Conservation (phyloP, 2,888 invertebrate species). For the Microchrysa polita region DNA sequence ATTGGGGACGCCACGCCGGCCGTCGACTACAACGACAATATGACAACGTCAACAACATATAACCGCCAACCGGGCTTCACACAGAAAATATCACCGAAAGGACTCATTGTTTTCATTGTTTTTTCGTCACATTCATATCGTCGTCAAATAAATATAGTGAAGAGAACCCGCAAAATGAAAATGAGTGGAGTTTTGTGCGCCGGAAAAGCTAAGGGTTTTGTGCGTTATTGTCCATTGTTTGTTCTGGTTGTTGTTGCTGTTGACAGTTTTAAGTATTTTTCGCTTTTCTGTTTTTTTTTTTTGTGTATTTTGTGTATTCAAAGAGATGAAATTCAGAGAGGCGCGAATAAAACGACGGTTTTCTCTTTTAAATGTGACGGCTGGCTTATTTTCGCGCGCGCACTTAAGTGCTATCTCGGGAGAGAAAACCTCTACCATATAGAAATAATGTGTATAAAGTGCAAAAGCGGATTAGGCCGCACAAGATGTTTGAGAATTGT, state of each 20-base stretch:
- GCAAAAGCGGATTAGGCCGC: too few species aligned
- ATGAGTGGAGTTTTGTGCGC: slow-evolving; percentile 18
- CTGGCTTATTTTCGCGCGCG: slow-evolving; percentile 28
- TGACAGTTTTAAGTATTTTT: slow-evolving; percentile 13
- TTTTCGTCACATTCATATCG: too few species aligned
- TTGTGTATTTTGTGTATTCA: too few species aligned
- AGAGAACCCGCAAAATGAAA: slow-evolving; percentile 12
- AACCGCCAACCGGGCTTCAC: background rate
- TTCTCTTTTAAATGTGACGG: slow-evolving; percentile 13
- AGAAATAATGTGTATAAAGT: too few species aligned
- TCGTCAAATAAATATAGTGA: too few species aligned
- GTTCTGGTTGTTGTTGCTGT: background rate
- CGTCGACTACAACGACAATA: too few species aligned
- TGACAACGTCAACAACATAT: too few species aligned
- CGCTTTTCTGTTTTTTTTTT: too few species aligned
- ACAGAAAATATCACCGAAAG: background rate
- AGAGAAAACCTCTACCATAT: too few species aligned
- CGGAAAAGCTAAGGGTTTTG: background rate
- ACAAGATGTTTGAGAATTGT: too few species aligned
- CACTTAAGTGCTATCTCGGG: slow-evolving; percentile 13
- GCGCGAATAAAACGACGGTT: slow-evolving; percentile 29
- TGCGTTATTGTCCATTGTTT: background rate
- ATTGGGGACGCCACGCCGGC: too few species aligned
- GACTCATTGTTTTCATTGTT: slow-evolving; percentile 6
- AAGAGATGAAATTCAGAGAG: too few species aligned